A percentile compares a stretch with the other conserved stretches of the same genome.
Evolutionary conservation across 2,113 vertebrate genomes (phyloP).

Genomic region (Pangasianodon hypophthalmus): DNA sequence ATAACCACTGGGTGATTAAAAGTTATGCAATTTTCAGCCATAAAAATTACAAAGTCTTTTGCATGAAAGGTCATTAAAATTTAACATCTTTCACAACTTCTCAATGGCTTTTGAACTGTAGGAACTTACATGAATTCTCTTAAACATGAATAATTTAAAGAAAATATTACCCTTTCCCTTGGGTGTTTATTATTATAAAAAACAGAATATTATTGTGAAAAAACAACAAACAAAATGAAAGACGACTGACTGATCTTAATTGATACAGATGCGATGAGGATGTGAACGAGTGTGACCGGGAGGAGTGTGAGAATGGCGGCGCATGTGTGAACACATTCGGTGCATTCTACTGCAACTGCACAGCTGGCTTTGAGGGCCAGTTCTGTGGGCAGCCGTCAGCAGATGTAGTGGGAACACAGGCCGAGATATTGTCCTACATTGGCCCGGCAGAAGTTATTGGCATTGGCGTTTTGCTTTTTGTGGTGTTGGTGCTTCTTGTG

Average conservation of each 20-base stretch:
- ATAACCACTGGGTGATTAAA: slow-evolving; percentile 8
- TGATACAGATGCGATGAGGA: slow-evolving; percentile 87
- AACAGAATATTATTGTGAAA: slow-evolving; percentile 2
- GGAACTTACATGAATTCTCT: too few species aligned
- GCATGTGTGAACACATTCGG: slow-evolving; percentile 88
- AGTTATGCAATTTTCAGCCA: background rate
- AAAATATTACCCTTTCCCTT: slow-evolving; percentile 40
- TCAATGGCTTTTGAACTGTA: background rate
- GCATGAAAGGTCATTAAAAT: slow-evolving; percentile 18
- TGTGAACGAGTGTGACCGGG: slow-evolving; percentile 85
- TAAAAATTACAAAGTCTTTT: slow-evolving; percentile 32
- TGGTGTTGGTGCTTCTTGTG: slow-evolving; percentile 83
- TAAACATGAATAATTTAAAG: slow-evolving; percentile 56
- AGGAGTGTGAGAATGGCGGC: slow-evolving; percentile 83
- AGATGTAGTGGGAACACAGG: slow-evolving; percentile 80
- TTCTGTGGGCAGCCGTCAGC: slow-evolving; percentile 76
- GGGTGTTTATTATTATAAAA: background rate
- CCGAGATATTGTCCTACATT: slow-evolving; percentile 83
- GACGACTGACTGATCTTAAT: background rate
- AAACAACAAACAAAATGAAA: slow-evolving; percentile 6
- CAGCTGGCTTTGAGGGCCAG: slow-evolving; percentile 83
- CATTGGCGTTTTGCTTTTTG: slow-evolving; percentile 85
- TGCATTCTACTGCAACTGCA: slow-evolving; percentile 93
- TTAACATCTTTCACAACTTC: background rate
- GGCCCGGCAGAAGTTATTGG: slow-evolving; percentile 95